These are phyloP conservation scores for Stomatorhinus walkeri DNA, from an alignment of 2,797 vertebrate genomes.

Conservation along the genomic window DNA sequence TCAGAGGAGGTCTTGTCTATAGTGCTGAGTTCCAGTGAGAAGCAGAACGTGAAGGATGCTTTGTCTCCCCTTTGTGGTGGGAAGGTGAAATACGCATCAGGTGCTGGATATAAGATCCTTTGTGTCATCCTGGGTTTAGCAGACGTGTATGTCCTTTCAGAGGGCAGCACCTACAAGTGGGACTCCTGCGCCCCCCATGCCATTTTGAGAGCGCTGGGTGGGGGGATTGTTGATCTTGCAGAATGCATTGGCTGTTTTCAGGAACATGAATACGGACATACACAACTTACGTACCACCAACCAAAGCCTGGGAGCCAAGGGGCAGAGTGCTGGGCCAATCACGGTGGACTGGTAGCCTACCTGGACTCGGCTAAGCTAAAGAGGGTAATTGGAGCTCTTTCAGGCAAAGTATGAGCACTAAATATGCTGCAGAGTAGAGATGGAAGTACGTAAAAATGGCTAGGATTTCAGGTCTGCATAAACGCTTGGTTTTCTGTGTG, in stretches of 20 bases:
- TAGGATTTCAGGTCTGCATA: not conserved
- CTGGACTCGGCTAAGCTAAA: constrained; percentile 50
- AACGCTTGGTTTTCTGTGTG: not conserved
- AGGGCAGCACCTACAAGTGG: constrained; percentile 83
- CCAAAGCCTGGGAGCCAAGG: constrained; percentile 51
- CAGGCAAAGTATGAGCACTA: constrained; percentile 45
- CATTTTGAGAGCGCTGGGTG: constrained; percentile 73
- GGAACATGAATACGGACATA: constrained; percentile 33
- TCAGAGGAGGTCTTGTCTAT: constrained; percentile 45
- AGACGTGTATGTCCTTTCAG: constrained; percentile 74
- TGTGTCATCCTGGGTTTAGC: constrained; percentile 76
- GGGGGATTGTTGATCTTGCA: constrained; percentile 66
- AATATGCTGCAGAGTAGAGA: not conserved
- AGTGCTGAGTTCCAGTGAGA: constrained; percentile 75
- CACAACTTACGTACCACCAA: constrained; percentile 69
- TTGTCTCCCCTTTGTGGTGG: constrained; percentile 53
- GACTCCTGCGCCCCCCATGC: constrained; percentile 79
- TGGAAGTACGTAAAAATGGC: not conserved
- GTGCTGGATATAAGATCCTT: constrained; percentile 78
- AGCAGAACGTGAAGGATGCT: constrained; percentile 56
- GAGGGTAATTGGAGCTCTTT: constrained; percentile 45
- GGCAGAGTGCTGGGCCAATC: constrained; percentile 74
- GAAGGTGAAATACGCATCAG: constrained; percentile 64
- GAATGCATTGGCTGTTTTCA: constrained; percentile 44
- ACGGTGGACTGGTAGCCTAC: constrained; percentile 74